These are phyloP conservation scores for Drosophila equinoxialis DNA, from an alignment of 1,140 invertebrate genomes.

Conservation along the genomic window DNA sequence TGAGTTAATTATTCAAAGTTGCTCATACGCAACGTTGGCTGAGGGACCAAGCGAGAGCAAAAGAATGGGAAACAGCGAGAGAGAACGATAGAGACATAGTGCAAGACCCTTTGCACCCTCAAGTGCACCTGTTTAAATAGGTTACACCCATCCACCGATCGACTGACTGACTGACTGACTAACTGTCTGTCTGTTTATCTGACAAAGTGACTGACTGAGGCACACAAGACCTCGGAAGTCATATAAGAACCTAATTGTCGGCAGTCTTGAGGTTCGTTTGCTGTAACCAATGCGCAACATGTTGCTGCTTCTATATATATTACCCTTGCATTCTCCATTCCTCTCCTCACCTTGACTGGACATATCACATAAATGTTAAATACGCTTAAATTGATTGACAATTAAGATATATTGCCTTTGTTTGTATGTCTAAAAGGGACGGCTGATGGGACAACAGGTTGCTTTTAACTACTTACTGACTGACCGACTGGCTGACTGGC, in stretches of 20 bases:
- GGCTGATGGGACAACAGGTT: neutral
- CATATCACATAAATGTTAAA: conserved; percentile 49
- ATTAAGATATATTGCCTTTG: conserved; percentile 40
- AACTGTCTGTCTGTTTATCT: neutral
- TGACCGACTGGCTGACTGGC: neutral
- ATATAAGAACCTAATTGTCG: conserved; percentile 27
- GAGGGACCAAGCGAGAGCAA: conserved; percentile 20
- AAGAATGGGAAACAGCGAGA: no score
- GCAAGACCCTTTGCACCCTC: neutral
- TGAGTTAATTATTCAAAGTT: conserved; percentile 68
- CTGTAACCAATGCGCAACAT: conserved; percentile 14
- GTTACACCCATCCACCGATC: neutral
- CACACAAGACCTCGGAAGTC: conserved; percentile 13
- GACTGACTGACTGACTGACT: conserved; percentile 8
- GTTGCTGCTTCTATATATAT: neutral
- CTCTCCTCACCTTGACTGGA: conserved; percentile 3
- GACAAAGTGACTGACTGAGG: neutral
- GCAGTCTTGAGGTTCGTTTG: conserved; percentile 18
- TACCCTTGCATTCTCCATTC: neutral
- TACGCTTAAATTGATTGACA: conserved; percentile 57
- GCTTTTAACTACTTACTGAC: neutral
- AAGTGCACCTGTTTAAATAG: conserved; percentile 2
- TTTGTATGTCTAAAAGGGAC: neutral
- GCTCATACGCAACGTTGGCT: conserved; percentile 60
- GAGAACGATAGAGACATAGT: neutral